Base-by-base conservation (phyloP, 2,888 invertebrate species). In the Rhamnusium bicolor region DNA sequence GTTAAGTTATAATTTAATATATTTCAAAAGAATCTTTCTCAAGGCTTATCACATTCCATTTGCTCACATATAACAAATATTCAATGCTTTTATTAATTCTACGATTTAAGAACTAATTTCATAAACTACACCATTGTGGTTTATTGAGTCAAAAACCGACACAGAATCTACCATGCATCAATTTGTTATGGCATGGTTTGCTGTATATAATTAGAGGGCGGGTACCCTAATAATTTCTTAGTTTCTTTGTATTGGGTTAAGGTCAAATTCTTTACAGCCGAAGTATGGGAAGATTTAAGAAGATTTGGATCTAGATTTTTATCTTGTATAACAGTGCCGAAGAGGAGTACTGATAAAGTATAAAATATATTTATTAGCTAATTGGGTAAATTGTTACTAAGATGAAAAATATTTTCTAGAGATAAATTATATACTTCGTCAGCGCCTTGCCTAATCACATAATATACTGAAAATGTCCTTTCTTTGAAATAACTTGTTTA, bases 221-320 rank as follows among this genome's bases (percentile, higher is more conserved):
- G 67, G 56, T 67, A 67, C 21, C 67, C 67, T 54, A 67, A 67
- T 67, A 67, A 56, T 67, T 67, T 46, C 67, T 40, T 54, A 14
- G 18, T 54, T 67, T 67, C 16, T 54, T 54, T 12, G 32, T 56
- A 27, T 54, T 14, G 67, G 7, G 67, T 19, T 18, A 18, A 40
- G 54, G 19, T 19, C 46, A 14, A 56, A 67, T 67, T 56, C 65
- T 53, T 27, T 32, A 24, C 14, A 56, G 51, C 46, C 56, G 7
- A n/a, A 8, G 24, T 46, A 56, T 56, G 67, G 40, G 56, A 56
- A 67, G 24, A 51, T 21, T 24, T 24, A 19, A 61, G 61, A 19
- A 61, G 61, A 61, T 61, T 61, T 14, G 32, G 18, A 61, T 47
- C 61, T 0, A 51, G 51, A 51, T 46, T 46, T 19, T 14, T 14